Conservation (phyloP, 1,140 invertebrate species). For the Atta texana region DNA sequence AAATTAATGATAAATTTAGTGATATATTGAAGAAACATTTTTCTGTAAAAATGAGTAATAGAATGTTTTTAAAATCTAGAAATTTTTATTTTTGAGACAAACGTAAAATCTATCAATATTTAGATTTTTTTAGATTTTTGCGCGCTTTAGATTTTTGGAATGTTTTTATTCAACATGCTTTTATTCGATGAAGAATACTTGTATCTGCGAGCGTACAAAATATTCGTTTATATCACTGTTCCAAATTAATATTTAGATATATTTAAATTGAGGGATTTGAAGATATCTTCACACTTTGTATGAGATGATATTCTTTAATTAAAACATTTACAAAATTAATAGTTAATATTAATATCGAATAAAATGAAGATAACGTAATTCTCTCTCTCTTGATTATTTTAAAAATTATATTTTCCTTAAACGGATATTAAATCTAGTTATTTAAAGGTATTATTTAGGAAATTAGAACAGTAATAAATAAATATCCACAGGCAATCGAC, state of each 20-base stretch:
- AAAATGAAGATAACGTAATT: background rate
- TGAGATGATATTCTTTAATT: background rate
- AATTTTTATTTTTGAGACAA: conserved; percentile 1
- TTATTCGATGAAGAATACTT: background rate
- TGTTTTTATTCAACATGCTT: background rate
- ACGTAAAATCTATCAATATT: background rate
- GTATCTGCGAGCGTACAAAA: background rate
- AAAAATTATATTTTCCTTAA: background rate
- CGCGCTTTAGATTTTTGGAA: background rate
- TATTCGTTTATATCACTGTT: conserved; percentile 15
- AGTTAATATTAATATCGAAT: conserved; percentile 2
- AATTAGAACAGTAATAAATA: conserved; percentile 21
- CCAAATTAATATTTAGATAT: background rate
- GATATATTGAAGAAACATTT: background rate
- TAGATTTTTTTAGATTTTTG: background rate
- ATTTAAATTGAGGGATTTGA: background rate
- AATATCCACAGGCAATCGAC: conserved; percentile 44
- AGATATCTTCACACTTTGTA: conserved; percentile 1
- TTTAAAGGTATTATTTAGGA: conserved; percentile 2
- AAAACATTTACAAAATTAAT: background rate
- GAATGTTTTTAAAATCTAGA: background rate
- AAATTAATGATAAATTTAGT: background rate
- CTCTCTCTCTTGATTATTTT: background rate
- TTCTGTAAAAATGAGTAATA: background rate
- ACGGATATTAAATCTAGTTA: background rate